phyloP scores from a whole-genome alignment of 1,140 invertebrate genomes.

The Watersipora subatra region DNA sequence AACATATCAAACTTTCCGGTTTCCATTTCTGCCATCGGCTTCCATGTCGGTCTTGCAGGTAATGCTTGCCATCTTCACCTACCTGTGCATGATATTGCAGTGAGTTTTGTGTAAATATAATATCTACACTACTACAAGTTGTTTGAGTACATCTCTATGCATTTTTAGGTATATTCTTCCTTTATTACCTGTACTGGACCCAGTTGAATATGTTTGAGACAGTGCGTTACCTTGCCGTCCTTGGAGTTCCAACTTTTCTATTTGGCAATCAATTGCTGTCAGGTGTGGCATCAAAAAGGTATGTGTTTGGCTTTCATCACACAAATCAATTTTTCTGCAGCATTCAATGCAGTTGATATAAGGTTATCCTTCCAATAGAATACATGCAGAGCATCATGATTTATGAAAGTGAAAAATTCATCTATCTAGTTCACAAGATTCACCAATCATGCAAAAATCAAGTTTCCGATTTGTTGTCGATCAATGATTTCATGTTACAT shows the following conservation, averaged over 20 bases:
- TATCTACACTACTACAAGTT: too few species aligned
- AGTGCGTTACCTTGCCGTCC: constrained; percentile 68
- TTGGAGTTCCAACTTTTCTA: constrained; percentile 74
- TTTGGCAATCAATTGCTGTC: constrained; percentile 77
- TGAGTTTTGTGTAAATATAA: too few species aligned
- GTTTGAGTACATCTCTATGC: too few species aligned
- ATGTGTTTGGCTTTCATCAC: constrained; percentile 8
- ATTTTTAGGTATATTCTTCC: constrained; percentile 61
- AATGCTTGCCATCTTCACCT: constrained; percentile 34
- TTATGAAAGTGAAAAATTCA: background rate
- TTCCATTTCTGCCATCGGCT: constrained; percentile 63
- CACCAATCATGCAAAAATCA: too few species aligned
- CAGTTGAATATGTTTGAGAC: constrained; percentile 89
- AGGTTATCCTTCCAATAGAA: background rate
- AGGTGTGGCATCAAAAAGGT: constrained; percentile 49
- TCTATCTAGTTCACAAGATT: too few species aligned
- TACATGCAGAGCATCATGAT: background rate
- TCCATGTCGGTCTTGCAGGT: constrained; percentile 70
- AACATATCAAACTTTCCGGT: constrained; percentile 74
- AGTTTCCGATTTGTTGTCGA: too few species aligned
- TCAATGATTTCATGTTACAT: too few species aligned
- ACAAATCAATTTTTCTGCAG: background rate
- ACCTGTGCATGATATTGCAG: too few species aligned
- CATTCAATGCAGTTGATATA: constrained; percentile 3
- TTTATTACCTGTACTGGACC: constrained; percentile 82